Evolutionary conservation across 1,140 invertebrate genomes (phyloP).

Genomic region (Spodoptera litura): DNA sequence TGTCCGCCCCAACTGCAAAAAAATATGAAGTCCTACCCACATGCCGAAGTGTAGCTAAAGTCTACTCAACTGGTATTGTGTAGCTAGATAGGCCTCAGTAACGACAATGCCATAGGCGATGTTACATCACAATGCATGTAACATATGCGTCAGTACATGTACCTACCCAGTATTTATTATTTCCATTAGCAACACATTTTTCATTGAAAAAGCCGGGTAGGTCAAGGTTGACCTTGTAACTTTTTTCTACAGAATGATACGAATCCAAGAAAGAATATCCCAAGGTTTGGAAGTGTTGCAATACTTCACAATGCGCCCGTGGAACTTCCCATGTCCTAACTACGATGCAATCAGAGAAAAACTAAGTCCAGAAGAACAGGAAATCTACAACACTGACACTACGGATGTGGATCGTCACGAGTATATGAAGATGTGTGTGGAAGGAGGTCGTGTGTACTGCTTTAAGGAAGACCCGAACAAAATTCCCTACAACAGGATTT

Average conservation of each 20-base stretch:
- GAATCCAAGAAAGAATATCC: conserved; percentile 85
- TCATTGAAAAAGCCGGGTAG: neutral
- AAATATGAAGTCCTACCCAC: too few species aligned
- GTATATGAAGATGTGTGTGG: conserved; percentile 67
- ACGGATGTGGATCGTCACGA: conserved; percentile 72
- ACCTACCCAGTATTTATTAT: too few species aligned
- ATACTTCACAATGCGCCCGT: conserved; percentile 91
- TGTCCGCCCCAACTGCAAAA: too few species aligned
- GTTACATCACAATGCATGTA: too few species aligned
- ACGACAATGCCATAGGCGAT: too few species aligned
- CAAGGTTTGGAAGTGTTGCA: conserved; percentile 87
- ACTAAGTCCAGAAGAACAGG: conserved; percentile 87
- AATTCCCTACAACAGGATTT: conserved; percentile 62
- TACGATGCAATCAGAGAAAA: conserved; percentile 85
- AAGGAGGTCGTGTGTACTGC: conserved; percentile 75
- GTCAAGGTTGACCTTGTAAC: conserved; percentile 2
- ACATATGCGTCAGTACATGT: too few species aligned
- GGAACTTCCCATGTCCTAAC: conserved; percentile 87
- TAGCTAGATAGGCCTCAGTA: too few species aligned
- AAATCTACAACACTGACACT: conserved; percentile 87
- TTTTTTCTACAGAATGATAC: conserved; percentile 83
- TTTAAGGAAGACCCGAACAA: conserved; percentile 74
- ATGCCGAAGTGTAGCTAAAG: too few species aligned
- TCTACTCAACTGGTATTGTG: too few species aligned
- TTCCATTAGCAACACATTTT: too few species aligned